Conservation (phyloP, 2,113 vertebrate genomes). For the Cyanoderma ruficeps region DNA sequence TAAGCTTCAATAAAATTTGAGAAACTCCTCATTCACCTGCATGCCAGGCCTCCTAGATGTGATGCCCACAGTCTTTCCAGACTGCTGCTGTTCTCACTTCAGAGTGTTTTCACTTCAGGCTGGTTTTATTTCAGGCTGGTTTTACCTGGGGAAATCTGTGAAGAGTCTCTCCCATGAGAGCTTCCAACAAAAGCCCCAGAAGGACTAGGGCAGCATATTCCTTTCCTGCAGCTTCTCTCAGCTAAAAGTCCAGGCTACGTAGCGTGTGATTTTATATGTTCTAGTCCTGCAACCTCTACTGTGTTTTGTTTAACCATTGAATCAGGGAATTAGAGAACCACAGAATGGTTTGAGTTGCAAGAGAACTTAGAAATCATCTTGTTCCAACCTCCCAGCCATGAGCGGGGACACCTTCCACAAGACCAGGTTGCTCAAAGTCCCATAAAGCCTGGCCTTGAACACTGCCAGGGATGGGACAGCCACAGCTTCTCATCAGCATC, state of each 20-base stretch:
- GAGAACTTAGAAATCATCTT: neutral
- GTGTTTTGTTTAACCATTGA: neutral
- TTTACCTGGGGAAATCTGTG: neutral
- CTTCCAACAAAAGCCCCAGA: neutral
- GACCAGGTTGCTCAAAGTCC: neutral
- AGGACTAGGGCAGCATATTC: accelerated
- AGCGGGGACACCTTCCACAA: neutral
- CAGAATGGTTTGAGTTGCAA: neutral
- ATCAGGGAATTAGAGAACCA: neutral
- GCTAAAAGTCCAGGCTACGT: neutral
- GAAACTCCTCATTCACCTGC: neutral
- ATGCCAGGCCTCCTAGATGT: neutral
- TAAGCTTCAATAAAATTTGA: neutral
- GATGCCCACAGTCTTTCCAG: neutral
- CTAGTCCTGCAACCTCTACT: neutral
- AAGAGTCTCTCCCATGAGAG: accelerated
- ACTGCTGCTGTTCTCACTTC: neutral
- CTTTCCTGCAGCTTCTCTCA: neutral
- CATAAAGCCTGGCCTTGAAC: neutral
- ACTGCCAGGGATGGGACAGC: neutral
- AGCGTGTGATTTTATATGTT: neutral
- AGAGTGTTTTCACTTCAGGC: neutral
- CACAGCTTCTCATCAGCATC: too few relatives aligned
- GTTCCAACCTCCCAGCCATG: neutral
- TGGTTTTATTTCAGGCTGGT: neutral